These are phyloP conservation scores for Rhinella marina DNA, from an alignment of 2,797 vertebrate species.

Conservation along the genomic window DNA sequence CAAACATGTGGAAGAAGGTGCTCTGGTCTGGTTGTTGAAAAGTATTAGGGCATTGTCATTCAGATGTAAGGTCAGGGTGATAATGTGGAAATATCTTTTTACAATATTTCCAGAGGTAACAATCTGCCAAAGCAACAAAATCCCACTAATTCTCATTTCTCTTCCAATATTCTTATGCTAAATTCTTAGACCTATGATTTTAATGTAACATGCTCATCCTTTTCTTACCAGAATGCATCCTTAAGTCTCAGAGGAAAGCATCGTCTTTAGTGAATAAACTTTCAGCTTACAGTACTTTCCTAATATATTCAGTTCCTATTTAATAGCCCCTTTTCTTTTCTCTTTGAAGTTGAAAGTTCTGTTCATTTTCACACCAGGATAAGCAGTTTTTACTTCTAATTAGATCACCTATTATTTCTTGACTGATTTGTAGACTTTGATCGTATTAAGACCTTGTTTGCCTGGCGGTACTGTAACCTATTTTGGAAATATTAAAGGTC, in stretches of 20 bases:
- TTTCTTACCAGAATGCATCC: not conserved
- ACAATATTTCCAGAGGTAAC: not conserved
- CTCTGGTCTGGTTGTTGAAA: no score
- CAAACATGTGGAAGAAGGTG: no score
- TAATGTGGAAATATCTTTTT: not conserved
- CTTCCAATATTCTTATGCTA: not conserved
- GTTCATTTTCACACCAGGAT: constrained; percentile 27
- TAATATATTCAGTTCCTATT: constrained; percentile 41
- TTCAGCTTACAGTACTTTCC: not conserved
- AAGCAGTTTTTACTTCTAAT: constrained; percentile 48
- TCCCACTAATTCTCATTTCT: not conserved
- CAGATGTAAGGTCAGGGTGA: not conserved
- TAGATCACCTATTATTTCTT: constrained; percentile 50
- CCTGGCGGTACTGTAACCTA: constrained; percentile 28
- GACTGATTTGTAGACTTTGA: constrained; percentile 41
- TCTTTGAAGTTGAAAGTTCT: constrained; percentile 44
- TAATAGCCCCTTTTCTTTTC: constrained; percentile 28
- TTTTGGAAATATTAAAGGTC: constrained; percentile 42
- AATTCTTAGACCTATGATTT: not conserved
- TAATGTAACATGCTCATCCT: not conserved
- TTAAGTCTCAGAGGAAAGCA: constrained; percentile 1
- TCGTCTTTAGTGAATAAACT: constrained; percentile 9
- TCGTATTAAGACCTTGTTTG: constrained; percentile 31
- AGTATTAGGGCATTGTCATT: no score
- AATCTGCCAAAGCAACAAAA: not conserved